Evolutionary conservation across 2,113 vertebrate species (phyloP), one percentile per base, ranked within the genome.

Genomic region (Epinephelus lanceolatus): DNA sequence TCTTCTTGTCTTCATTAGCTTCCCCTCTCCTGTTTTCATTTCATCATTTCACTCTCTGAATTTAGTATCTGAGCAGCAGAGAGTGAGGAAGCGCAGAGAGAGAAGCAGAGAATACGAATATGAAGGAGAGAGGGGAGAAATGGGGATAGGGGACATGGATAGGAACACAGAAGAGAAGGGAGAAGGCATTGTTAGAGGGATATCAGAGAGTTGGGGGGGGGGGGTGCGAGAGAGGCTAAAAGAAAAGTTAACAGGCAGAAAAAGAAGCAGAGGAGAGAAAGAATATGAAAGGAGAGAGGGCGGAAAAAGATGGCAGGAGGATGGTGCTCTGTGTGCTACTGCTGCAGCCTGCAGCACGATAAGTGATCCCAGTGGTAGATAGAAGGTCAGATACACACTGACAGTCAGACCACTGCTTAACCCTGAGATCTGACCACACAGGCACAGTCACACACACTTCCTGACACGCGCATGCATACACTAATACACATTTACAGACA

Each of bases 281-380:
- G 42, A 76, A 61, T 59, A 60, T 40, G 42, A 77, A 75, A 78
- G 53, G 75, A 45, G 11, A 45, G 37, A 67, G 63, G 30, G 37
- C 60, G 21, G 66, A 27, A 11, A 19, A 40, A 80, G 77, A 79
- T 74, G 70, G 65, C 75, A 81, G 42, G 77, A 81, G 83, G 83
- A 67, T 27, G 55, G 59, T 72, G 69, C 51, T 68, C 51, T 68
- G 33, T 84, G 89, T 90, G 80, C 75, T 76, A 71, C 82, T 80
- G 65, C n/a, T 63, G 68, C 79, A 84, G 86, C 85, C 81, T 76
- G 53, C 62, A 84, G 86, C 78, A 69, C 78, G 76, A 90, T 90
- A 94, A 92, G 83, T 91, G 91, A 92, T 94, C 92, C 90, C 91
- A 84, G 85, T 76, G 91, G 89, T 87, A 52, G 89, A 86, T 70